Evolutionary conservation across 2,888 invertebrate genomes (phyloP), one percentile per base, ranked within the genome.

Genomic region (Laothoe populi): DNA sequence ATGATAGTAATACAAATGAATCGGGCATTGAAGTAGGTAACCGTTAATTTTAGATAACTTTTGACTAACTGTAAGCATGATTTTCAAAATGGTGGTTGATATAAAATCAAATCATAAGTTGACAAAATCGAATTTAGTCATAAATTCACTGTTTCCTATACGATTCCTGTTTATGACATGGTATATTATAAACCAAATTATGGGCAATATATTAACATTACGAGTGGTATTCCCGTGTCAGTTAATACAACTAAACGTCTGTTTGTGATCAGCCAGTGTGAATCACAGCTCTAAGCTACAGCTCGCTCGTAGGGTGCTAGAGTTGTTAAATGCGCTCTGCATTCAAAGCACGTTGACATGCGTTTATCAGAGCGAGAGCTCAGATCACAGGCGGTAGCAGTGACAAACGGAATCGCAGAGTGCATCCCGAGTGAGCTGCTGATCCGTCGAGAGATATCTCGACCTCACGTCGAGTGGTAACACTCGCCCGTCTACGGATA

Each of bases 381-480:
- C 80, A 84, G 80, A 83, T 87, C 86, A 83, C 88, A 88, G 81
- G 79, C 83, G 83, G 83, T 82, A 78, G 84, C 84, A 82, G 84
- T 84, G 89, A 89, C 92, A 92, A 91, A 92, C 91, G 87, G 92
- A 92, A 92, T 92, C 85, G 85, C 83, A 86, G 86, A 92, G 91
- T 89, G 87, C 88, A 87, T 83, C 89, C 89, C 87, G 87, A 89
- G 88, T 86, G 90, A 87, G 87, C 84, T 79, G 88, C 88, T 89
- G 92, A 92, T 92, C 91, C 86, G 89, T 78, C 82, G 81, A 84
- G 86, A 88, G 92, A 92, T 92, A 92, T 85, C 88, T 86, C 89
- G 86, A 87, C 87, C 88, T 84, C 86, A 79, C 84, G 87, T 84
- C 85, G 86, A 90, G 88, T 86, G 87, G 82, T 83, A 83, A 88